Conservation (phyloP, 2,888 invertebrate genomes). For the Nymphalis polychloros region DNA sequence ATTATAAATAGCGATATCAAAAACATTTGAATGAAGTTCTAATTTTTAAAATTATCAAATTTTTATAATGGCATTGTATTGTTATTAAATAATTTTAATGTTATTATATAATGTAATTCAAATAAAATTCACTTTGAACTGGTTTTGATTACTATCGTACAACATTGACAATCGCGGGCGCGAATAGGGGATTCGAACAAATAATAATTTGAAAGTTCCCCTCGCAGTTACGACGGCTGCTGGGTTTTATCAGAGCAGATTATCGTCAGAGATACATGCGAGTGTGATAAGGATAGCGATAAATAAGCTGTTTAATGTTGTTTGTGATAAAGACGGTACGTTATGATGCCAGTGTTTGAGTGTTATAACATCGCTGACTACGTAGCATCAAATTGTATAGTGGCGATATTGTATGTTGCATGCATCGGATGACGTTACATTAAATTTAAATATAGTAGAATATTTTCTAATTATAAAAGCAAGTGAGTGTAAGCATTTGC, state of each 20-base stretch:
- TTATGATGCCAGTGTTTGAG: not conserved
- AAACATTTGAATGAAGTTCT: not conserved
- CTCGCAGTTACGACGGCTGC: conserved; percentile 50
- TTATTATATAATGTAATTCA: not conserved
- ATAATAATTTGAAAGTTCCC: conserved; percentile 63
- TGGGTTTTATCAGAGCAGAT: conserved; percentile 64
- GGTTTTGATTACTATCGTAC: not conserved
- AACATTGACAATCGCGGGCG: conserved; percentile 33
- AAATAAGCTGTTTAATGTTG: conserved; percentile 40
- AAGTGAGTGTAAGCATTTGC: conserved; percentile 79
- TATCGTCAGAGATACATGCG: conserved; percentile 54
- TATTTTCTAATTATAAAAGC: conserved; percentile 77
- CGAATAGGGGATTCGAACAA: conserved; percentile 55
- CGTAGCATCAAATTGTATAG: conserved; percentile 8
- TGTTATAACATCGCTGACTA: conserved; percentile 10
- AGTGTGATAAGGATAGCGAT: conserved; percentile 50
- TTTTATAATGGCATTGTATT: not conserved
- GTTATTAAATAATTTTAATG: not conserved
- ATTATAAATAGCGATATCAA: not conserved
- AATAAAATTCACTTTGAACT: not conserved
- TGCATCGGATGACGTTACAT: conserved; percentile 25
- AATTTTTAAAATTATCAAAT: not conserved
- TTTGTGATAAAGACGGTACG: conserved; percentile 32
- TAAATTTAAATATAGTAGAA: conserved; percentile 46
- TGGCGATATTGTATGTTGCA: conserved; percentile 16